Evolutionary conservation across 2,113 vertebrate genomes (phyloP), one percentile per base, ranked within the genome.

Genomic region (Myrmophylax atrothorax): DNA sequence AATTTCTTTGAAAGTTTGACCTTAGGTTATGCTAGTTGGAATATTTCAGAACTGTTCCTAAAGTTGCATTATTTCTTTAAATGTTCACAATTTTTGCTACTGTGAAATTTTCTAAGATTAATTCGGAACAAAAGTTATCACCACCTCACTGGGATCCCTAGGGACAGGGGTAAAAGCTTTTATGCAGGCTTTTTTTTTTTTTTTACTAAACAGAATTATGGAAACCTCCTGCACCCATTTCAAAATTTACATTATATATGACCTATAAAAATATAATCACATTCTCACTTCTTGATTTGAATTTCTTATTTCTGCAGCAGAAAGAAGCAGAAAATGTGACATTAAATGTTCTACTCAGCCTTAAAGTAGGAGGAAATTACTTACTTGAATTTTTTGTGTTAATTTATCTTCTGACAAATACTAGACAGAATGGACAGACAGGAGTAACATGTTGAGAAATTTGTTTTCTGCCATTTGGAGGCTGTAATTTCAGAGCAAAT

Each of bases 401-500:
- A 80, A 91, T 68, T 93, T 94, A 74, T 83, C 72, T 95, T 67
- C 70, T 95, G 72, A 95, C 60, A 96, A 97, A 85, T 69, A 94
- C 93, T 38, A 79, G 60, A 90, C 8, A 8, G 60, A 93, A 81
- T 31, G 76, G 72, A 86, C 63, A 78, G 47, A 67, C 19, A 86
- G 66, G 73, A 33, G 29, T 4, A 84, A 56, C 8, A 35, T 87
- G 90, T 35, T 76, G n/a, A 74, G 81, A 75, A 95, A 87, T 92
- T 95, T 77, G 44, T 77, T 90, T 85, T 56, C 85, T 68, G 37
- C 73, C 82, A 60, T 83, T 94, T 92, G 53, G 53, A 89, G 56
- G 78, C 62, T 79, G 40, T 68, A 26, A 55, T 82, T 64, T 66
- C 25, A 70, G 50, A 95, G 44, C 73, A 84, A 85, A 93, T 83